These are phyloP conservation scores for Caiman crocodilus DNA, from an alignment of 2,797 vertebrate species.

Conservation along the genomic window DNA sequence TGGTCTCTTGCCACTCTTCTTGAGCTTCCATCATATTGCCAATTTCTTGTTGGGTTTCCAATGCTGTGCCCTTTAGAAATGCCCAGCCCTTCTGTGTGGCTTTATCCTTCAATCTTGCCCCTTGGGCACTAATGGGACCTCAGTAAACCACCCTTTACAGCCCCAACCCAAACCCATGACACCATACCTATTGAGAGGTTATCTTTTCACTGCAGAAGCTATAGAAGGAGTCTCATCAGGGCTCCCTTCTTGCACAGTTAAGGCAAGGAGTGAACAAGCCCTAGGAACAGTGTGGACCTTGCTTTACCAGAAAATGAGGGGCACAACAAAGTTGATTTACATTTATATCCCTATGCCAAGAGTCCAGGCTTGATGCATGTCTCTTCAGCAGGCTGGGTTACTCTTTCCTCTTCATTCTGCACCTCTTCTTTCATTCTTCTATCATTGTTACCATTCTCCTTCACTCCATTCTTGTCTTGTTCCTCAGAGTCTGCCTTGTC, in stretches of 20 bases:
- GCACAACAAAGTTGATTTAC: neutral
- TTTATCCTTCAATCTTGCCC: too few relatives aligned
- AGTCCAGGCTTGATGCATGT: neutral
- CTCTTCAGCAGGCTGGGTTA: slow-evolving; percentile 81
- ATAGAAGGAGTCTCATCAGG: neutral
- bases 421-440: slow-evolving; percentile 92
- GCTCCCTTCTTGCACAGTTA: neutral
- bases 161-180: too few relatives aligned
- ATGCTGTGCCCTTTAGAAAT: too few relatives aligned
- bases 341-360: neutral
- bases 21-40: too few relatives aligned
- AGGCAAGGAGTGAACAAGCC: neutral
- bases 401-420: slow-evolving; percentile 88
- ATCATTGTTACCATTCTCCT: slow-evolving; percentile 90
- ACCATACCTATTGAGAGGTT: neutral
- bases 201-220: neutral
- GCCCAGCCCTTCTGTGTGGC: too few relatives aligned
- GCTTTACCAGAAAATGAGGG: neutral
- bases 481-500: slow-evolving; percentile 89
- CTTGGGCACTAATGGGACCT: too few relatives aligned
- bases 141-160: too few relatives aligned
- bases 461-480: slow-evolving; percentile 90
- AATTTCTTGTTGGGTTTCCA: too few relatives aligned
- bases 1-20: too few relatives aligned
- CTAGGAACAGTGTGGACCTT: neutral